Evolutionary conservation across 2,888 invertebrate species (phyloP), one percentile per base, ranked within the genome.

Genomic region (Drosophila eohydei): DNA sequence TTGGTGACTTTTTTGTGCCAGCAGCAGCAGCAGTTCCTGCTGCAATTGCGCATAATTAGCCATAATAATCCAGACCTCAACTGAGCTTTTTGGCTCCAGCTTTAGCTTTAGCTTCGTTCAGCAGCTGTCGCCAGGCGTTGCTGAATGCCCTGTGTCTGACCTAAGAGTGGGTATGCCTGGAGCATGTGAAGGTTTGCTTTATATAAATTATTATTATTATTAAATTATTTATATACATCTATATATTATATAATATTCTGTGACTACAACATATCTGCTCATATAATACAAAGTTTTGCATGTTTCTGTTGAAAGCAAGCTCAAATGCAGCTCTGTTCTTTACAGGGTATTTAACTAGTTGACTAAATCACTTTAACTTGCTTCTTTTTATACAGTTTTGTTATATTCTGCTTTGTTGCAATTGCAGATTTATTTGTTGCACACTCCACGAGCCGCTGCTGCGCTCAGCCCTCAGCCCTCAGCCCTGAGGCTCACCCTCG

Each of bases 391-490:
- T 64, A 64, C 32, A 64, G 50, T 60, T 66, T 32, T 11, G 43
- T 46, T 46, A 28, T 3, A 57, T 57, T 66, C 60, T 63, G 65
- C 57, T 78, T 73, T 60, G 66, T 70, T 76, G 44, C 77, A 74
- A 44, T 77, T 71, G 70, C 83, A 71, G 78, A 80, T 88, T 80
- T 78, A 75, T 86, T 88, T 73, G 78, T 58, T 80, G 83, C 81
- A 80, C 74, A 54, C 58, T 44, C 50, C 55, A 56, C 65, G 64
- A 68, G 7, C 26, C 26, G 21, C 36, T 7, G 38, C 63, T 41
- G 26, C 30, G 26, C 50, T 21, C 3, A 21, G 38, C 46, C 41
- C 56, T 36, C 12, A 11, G 38, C 30, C 51, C 68, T n/a, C 12
- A 44, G 7, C 26, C 6, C 9, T 12, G n/a, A n/a, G 41, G 54